Base-by-base conservation (phyloP, 2,888 invertebrate species). In the Oscheius myriophilus region DNA sequence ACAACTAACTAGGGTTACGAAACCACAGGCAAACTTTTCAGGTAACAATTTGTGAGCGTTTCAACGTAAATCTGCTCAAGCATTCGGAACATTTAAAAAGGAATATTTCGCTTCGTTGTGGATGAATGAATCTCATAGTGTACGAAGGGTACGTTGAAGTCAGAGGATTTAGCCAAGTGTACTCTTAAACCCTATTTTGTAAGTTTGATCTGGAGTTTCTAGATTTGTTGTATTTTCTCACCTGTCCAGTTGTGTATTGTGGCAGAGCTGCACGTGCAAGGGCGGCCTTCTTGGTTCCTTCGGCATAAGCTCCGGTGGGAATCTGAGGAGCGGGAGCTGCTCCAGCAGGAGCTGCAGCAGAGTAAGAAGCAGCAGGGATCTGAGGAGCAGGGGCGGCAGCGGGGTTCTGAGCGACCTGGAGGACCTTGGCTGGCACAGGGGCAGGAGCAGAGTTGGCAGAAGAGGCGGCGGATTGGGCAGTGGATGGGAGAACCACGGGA, bases 281-380 rank as follows among this genome's bases (percentile, higher is more conserved):
- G 0, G 72, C 72, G n/a, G n/a, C n/a, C n/a, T n/a, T n/a, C 23
- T 54, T 62, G 4, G 62, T 45, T 59, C 75, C 71, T 39, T 70
- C 68, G 0, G 69, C 63, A 53, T 75, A 65, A 1, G 41, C 59
- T 55, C 64, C 64, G 0, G 69, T 42, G 41, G 76, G 76, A 54
- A 74, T 71, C 33, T 78, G 78, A 41, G 76, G 76, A 25, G 73
- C 76, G 21, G 70, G 72, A 14, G 72, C 74, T 26, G 62, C 55
- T 54, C 72, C 70, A 42, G 46, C 25, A 41, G 57, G 23, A 2
- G 43, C 33, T 21, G 58, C 16, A 7, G 49, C 26, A 16, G 55
- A 46, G 25, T 25, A 26, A 53, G 63, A 21, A 61, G 49, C 2
- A 18, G 63, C 33, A 21, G 68, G 25, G 3, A 46, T 42, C 25